Base-by-base conservation (phyloP, 2,888 invertebrate species). In the Eupithecia inturbata region DNA sequence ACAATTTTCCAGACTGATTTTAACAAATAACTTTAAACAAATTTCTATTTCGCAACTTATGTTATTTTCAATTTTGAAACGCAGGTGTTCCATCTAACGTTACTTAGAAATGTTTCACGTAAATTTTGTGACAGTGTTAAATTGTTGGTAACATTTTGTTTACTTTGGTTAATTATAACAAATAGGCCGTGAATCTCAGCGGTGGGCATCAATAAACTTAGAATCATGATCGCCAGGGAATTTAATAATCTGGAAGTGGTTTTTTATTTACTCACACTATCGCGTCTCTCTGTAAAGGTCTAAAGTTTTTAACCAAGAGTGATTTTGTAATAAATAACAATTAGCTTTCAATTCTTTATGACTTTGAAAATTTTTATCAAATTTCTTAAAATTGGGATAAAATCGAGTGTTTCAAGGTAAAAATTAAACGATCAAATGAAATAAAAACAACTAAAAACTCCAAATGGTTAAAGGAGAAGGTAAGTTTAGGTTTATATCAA, bases 41-140 rank as follows among this genome's bases (percentile, higher is more conserved):
- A 49, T n/a, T n/a, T 22, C 3, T 53, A 53, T 12, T 26, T 31
- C 14, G 28, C 63, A n/a, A 63, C 63, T 64, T 63, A 33, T 0
- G n/a, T 63, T 7, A 19, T 33, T 31, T 33, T 33, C n/a, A 4
- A 36, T 64, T 64, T 64, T n/a, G 14, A 64, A 64, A 22, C 63
- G 22, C 39, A 66, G 66, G 66, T 66, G 66, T 39, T 26, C 4
- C 14, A 41, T 66, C 26, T 36, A 39, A 81, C 80, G 79, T 84
- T 87, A 85, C 84, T 77, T 76, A 79, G 72, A 72, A 72, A 82
- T 78, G 76, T 82, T 73, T 80, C 78, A 68, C 80, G 80, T 82
- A 88, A 85, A 91, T 91, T 89, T 84, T 83, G 84, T 81, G 92
- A 92, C 90, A 91, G 88, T 89, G 89, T 87, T 89, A 90, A 91